Percentiles rank a stretch among this genome's conserved stretches.
phyloP scores from a whole-genome alignment of 1,140 invertebrate genomes.

The Zaprionus africanus region DNA sequence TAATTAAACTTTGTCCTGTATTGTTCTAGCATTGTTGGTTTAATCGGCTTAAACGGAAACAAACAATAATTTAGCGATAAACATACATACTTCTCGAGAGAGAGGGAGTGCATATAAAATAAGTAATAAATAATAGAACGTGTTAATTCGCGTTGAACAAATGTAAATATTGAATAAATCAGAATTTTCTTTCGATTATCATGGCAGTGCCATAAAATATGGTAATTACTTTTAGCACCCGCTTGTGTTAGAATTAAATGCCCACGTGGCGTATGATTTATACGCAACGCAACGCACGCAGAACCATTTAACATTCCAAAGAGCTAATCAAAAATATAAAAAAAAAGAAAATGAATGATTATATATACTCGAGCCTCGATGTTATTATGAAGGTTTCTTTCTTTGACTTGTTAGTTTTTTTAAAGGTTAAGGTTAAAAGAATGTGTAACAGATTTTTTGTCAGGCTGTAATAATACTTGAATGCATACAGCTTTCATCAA shows the following conservation, averaged over 20 bases:
- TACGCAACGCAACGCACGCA: not conserved
- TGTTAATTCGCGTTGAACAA: conserved; percentile 26
- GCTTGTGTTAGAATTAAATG: conserved; percentile 41
- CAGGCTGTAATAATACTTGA: not conserved
- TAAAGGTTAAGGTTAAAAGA: not conserved
- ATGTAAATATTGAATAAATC: conserved; percentile 35
- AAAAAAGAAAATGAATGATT: not conserved
- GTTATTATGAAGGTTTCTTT: not conserved
- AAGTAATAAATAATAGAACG: conserved; percentile 37
- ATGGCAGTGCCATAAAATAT: conserved; percentile 40
- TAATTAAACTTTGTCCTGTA: not conserved
- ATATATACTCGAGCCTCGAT: not conserved
- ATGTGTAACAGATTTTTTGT: not conserved
- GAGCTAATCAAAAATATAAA: not conserved
- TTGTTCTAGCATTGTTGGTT: not conserved
- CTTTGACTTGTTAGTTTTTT: not conserved
- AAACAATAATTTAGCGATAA: conserved; percentile 21
- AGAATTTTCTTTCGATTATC: conserved; percentile 29
- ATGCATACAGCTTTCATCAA: not conserved
- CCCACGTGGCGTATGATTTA: conserved; percentile 31
- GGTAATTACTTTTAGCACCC: conserved; percentile 38
- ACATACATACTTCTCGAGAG: not conserved
- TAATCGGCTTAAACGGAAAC: conserved; percentile 17
- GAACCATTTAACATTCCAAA: conserved; percentile 8
- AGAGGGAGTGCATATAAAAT: not conserved